Evolutionary conservation across 35 echinoderm and acorn worm genomes (phyloP).

Genomic region (Ptychodera flava): DNA sequence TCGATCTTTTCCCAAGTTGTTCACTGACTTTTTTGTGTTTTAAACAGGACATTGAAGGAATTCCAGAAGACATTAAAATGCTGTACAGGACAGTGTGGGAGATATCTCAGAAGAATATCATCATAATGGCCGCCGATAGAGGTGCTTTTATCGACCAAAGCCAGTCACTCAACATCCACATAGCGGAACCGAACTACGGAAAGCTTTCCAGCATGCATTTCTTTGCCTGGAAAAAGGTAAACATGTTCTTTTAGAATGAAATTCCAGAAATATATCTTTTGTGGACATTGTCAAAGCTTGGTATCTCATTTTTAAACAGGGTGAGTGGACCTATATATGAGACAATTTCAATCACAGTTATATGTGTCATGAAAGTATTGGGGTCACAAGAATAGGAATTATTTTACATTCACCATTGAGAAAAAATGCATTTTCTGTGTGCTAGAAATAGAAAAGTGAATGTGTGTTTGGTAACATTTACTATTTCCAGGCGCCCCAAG

Average conservation of each 20-base stretch:
- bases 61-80: conserved; percentile 72
- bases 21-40: not conserved
- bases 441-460: no score
- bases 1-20: no score
- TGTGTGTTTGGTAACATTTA: no score
- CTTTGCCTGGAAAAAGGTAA: conserved; percentile 93
- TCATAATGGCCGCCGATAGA: conserved; percentile 84
- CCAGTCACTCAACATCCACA: conserved; percentile 94
- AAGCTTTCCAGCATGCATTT: conserved; percentile 98
- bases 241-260: not conserved
- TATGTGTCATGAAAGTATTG: no score
- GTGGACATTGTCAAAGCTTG: not conserved
- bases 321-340: no score
- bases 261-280: not conserved
- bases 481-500: no score
- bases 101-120: conserved; percentile 90
- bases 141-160: conserved; percentile 96
- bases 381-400: no score
- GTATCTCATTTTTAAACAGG: no score
- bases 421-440: no score
- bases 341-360: no score
- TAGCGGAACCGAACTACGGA: conserved; percentile 96
- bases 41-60: conserved; percentile 67
- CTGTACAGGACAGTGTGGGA: conserved; percentile 99
- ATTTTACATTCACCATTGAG: no score